Percentiles rank a stretch among this genome's conserved stretches.
phyloP scores from a whole-genome alignment of 2,113 vertebrate species.

The Brachypodius melanocephalos region DNA sequence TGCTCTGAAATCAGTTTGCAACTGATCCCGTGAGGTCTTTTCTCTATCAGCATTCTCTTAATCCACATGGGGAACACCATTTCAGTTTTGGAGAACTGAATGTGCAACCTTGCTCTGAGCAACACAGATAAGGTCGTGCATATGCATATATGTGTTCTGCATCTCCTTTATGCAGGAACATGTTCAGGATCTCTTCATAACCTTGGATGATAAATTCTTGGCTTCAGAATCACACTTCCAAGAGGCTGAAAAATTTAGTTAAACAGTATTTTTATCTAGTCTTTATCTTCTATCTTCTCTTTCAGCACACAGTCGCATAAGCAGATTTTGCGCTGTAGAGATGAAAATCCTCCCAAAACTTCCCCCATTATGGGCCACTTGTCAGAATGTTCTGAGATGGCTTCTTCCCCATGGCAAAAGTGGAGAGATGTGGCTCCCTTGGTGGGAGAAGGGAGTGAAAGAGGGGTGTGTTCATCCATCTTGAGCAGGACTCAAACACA shows the following conservation, averaged over 20 bases:
- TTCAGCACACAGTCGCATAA: background rate
- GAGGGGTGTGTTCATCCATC: background rate
- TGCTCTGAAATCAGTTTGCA: background rate
- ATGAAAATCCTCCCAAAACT: background rate
- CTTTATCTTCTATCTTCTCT: background rate
- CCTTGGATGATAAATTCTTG: background rate
- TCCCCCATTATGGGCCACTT: background rate
- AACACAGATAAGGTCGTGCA: background rate
- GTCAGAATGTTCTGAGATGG: background rate
- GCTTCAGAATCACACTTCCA: background rate
- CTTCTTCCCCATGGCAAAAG: background rate
- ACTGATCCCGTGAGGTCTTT: background rate
- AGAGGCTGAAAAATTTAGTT: background rate
- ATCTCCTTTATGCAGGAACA: background rate
- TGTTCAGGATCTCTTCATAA: background rate
- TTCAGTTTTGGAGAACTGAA: background rate
- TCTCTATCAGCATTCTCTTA: background rate
- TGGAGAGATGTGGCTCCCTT: background rate
- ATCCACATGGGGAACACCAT: background rate
- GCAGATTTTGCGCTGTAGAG: background rate
- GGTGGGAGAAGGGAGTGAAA: background rate
- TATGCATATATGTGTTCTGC: background rate
- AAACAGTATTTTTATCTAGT: background rate
- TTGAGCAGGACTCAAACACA: background rate
- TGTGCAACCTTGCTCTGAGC: background rate